Conservation (phyloP, 1,140 invertebrate genomes). For the Drosophila varians region DNA sequence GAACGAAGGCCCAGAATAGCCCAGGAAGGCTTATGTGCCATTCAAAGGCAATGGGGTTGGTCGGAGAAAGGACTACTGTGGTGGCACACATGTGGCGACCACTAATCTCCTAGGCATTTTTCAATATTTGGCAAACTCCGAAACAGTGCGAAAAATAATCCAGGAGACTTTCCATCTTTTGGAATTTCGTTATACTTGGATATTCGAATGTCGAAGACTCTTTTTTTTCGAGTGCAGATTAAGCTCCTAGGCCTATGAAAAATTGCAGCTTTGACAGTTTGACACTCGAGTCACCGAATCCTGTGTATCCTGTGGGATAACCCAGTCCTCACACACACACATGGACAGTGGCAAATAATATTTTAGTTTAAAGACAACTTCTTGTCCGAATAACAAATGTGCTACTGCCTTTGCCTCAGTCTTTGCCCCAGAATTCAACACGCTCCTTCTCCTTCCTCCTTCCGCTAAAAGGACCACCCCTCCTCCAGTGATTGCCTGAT, state of each 20-base stretch:
- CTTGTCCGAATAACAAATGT: conserved; percentile 6
- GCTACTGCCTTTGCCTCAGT: not conserved
- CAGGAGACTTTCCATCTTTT: too few relatives aligned
- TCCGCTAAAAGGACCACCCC: not conserved
- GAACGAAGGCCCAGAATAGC: conserved; percentile 61
- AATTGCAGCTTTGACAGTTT: conserved; percentile 79
- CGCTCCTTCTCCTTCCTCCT: too few relatives aligned
- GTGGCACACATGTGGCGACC: conserved; percentile 54
- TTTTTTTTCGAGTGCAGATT: conserved; percentile 5
- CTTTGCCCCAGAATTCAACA: too few relatives aligned
- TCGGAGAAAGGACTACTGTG: not conserved
- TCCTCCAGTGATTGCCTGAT: conserved; percentile 49
- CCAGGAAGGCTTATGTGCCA: conserved; percentile 64
- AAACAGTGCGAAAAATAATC: not conserved
- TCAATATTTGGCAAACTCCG: conserved; percentile 72
- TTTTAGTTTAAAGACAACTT: conserved; percentile 57
- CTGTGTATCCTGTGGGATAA: not conserved
- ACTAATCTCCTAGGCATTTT: conserved; percentile 70
- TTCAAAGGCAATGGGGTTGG: not conserved
- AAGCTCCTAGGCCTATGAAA: conserved; percentile 52
- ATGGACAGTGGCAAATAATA: conserved; percentile 36
- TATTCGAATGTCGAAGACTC: not conserved
- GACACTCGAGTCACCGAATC: conserved; percentile 54
- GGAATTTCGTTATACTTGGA: not conserved
- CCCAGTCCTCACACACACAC: conserved; percentile 25